Base-by-base conservation (phyloP, 2,888 invertebrate genomes). In the Dastarcus helophoroides region DNA sequence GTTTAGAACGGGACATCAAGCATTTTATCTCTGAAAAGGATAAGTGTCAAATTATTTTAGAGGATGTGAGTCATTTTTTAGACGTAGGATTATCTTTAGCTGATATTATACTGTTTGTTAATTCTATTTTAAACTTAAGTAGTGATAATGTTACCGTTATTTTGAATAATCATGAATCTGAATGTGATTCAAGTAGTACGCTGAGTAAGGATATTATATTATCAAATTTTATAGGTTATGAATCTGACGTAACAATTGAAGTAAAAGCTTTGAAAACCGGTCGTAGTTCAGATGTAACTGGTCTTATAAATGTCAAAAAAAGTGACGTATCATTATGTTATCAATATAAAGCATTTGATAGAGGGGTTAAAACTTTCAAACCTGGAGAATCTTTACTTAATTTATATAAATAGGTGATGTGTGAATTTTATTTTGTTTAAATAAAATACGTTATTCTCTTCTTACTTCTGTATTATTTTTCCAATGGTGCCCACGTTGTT, bases 261-360 rank as follows among this genome's bases (percentile, higher is more conserved):
- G 69, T 80, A 5, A 68, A 74, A 31, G 72, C 73, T 21, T 56
- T 84, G n/a, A 69, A 70, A 44, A 79, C 82, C 12, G 84, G 84
- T 2, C 65, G 69, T 44, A 81, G 81, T 48, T 67, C 67, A 8
- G 80, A 82, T 58, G 76, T 81, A 2, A 78, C 81, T 14, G 84
- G 84, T 6, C 65, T 70, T 44, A 51, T 79, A 38, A 72, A 64
- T 35, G 60, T 84, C 23, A 62, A 64, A 37, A 63, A 48, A 54
- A 15, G 65, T 63, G 47, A 48, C 72, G 39, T 69, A 63, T 36
- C 59, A 74, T 29, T 61, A 58, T 42, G 60, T 27, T 76, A 73
- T 54, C 65, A 77, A 32, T 84, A 74, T 49, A 82, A 81, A 62
- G 66, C 82, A 35, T 71, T 71, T 55, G 82, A 83, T 55, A 71